A percentile compares a stretch with the other conserved stretches of the same genome.
Conservation (phyloP, 2,888 invertebrate genomes). For the Drosophila conformis region DNA sequence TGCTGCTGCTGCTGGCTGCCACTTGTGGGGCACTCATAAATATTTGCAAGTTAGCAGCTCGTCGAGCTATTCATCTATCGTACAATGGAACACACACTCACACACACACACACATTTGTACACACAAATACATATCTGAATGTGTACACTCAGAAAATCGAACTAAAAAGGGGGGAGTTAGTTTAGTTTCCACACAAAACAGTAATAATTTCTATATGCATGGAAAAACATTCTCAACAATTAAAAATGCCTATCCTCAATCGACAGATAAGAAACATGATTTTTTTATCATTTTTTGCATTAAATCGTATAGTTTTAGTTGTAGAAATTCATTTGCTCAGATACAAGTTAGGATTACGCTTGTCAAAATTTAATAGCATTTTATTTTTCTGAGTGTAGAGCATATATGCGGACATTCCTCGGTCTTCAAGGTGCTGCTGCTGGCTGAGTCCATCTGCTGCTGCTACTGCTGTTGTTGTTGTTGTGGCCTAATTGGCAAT, state of each 20-base stretch:
- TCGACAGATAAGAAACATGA: neutral
- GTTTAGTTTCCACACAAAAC: neutral
- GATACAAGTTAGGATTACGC: neutral
- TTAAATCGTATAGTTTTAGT: neutral
- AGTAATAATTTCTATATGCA: neutral
- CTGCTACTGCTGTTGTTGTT: conserved; percentile 25
- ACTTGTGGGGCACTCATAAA: conserved; percentile 80
- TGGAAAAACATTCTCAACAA: neutral
- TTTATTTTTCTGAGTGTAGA: neutral
- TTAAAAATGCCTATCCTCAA: neutral
- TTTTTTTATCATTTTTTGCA: neutral
- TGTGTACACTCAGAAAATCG: neutral
- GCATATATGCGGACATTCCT: conserved; percentile 43
- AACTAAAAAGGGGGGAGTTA: neutral
- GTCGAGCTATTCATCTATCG: conserved; percentile 80
- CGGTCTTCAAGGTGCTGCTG: conserved; percentile 65
- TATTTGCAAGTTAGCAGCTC: conserved; percentile 82
- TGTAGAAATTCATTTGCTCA: neutral
- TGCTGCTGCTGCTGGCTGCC: conserved; percentile 51
- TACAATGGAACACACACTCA: conserved; percentile 49
- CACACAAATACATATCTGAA: neutral
- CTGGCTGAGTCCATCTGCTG: conserved; percentile 8
- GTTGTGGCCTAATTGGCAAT: conserved; percentile 74
- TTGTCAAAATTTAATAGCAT: neutral
- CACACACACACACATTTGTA: conserved; percentile 6